phyloP scores from a whole-genome alignment of 1,140 invertebrate species.

The Drosophila pallidifrons region DNA sequence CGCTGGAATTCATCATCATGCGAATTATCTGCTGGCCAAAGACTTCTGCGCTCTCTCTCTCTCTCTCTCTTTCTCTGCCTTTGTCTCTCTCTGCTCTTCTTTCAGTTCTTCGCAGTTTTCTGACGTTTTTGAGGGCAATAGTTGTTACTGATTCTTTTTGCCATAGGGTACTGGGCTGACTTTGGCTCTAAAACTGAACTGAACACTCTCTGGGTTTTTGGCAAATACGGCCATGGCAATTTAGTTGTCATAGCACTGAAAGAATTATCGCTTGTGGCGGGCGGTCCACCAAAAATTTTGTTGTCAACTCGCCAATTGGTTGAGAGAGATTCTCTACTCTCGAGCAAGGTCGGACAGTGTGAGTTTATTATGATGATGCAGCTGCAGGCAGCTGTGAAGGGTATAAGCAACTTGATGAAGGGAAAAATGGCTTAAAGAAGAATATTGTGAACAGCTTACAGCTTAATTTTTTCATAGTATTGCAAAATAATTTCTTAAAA shows the following conservation, averaged over 20 bases:
- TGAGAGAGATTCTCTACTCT: conserved; percentile 32
- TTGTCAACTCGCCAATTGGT: conserved; percentile 80
- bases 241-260: conserved; percentile 81
- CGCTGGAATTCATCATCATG: conserved; percentile 81
- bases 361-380: conserved; percentile 72
- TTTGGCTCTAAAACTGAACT: too few relatives aligned
- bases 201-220: conserved; percentile 27
- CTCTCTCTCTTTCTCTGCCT: background rate
- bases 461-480: too few relatives aligned
- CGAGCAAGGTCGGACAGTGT: conserved; percentile 63
- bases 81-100: background rate
- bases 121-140: conserved; percentile 51
- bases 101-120: background rate
- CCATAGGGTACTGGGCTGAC: conserved; percentile 1
- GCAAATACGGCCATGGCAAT: conserved; percentile 81
- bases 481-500: too few relatives aligned
- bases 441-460: too few relatives aligned
- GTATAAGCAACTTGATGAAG: background rate
- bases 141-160: conserved; percentile 18
- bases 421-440: background rate
- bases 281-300: conserved; percentile 82
- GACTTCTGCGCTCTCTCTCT: too few relatives aligned
- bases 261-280: conserved; percentile 83
- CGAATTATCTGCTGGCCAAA: conserved; percentile 64
- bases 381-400: background rate